phyloP scores from a whole-genome alignment of 2,797 vertebrate genomes.

The Pelobates cultripes region DNA sequence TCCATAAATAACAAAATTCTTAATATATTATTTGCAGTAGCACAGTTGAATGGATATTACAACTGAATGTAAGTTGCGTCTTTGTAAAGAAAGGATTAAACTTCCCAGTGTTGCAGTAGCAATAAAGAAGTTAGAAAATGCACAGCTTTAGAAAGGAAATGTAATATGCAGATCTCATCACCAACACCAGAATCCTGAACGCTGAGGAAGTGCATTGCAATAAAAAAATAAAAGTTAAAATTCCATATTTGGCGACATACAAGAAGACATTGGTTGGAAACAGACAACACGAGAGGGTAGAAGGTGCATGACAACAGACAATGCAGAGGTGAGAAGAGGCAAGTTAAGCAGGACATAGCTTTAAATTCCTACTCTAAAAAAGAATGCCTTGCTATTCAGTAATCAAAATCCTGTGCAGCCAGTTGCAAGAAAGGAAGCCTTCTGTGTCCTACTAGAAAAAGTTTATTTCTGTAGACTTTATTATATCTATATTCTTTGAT shows the following conservation, averaged over 20 bases:
- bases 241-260: neutral
- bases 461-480: neutral
- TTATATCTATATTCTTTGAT: neutral
- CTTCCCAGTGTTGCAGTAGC: neutral
- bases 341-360: constrained; percentile 43
- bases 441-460: neutral
- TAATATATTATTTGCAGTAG: neutral
- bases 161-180: neutral
- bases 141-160: neutral
- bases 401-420: too few relatives aligned
- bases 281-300: neutral
- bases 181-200: neutral
- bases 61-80: neutral
- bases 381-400: too few relatives aligned
- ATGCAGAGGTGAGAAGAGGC: constrained; percentile 1
- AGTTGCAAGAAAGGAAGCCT: neutral
- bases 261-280: neutral
- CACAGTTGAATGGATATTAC: neutral
- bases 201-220: neutral
- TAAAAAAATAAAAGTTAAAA: neutral
- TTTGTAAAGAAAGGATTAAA: neutral
- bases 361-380: neutral
- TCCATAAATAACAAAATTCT: neutral
- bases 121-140: neutral
- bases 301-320: neutral